Evolutionary conservation across 2,888 invertebrate genomes (phyloP).

Genomic region (Willowsia nigromaculata): DNA sequence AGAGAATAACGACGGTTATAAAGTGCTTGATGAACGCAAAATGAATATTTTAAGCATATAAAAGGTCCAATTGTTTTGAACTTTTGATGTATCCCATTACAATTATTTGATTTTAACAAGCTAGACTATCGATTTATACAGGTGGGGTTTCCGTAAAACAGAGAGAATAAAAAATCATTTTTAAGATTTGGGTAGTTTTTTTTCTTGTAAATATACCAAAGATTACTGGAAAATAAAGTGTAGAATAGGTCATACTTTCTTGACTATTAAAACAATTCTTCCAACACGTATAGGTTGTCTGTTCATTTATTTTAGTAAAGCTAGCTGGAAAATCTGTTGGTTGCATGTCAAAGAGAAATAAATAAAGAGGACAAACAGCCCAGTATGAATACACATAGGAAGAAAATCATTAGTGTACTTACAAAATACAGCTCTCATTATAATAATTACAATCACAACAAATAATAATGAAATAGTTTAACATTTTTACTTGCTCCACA

Average conservation of each 20-base stretch:
- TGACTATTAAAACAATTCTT: not conserved
- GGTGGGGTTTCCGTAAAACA: too few species aligned
- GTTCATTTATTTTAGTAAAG: not conserved
- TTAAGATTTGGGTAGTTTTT: too few species aligned
- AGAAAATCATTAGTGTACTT: conserved; percentile 64
- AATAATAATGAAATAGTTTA: conserved; percentile 61
- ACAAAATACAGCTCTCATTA: conserved; percentile 68
- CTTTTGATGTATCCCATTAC: not conserved
- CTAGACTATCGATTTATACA: too few species aligned
- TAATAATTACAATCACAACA: conserved; percentile 63
- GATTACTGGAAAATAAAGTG: too few species aligned
- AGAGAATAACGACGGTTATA: not conserved
- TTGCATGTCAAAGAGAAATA: conserved; percentile 63
- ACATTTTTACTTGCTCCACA: not conserved
- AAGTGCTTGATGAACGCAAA: not conserved
- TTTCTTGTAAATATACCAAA: too few species aligned
- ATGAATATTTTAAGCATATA: not conserved
- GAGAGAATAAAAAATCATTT: too few species aligned
- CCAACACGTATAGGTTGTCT: not conserved
- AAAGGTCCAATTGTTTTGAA: too few species aligned
- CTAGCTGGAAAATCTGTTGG: conserved; percentile 44
- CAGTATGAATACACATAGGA: not conserved
- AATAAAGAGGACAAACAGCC: conserved; percentile 58
- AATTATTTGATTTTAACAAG: too few species aligned
- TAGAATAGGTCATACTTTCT: not conserved